Percentiles rank a stretch among this genome's conserved stretches.
Conservation (phyloP, 2,797 vertebrate species). For the Propithecus perrieri region DNA sequence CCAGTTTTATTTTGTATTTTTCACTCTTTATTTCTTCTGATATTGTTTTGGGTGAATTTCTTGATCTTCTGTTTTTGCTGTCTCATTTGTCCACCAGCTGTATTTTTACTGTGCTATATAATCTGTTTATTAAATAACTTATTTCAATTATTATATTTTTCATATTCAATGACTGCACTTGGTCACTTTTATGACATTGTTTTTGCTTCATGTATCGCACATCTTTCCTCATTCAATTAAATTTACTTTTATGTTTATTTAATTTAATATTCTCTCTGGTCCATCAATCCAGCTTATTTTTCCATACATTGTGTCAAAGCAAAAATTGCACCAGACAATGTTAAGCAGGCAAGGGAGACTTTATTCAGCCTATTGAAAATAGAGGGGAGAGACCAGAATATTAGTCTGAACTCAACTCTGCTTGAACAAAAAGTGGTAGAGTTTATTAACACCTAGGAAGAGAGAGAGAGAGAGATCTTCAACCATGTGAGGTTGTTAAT, state of each 20-base stretch:
- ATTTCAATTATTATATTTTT: constrained; percentile 28
- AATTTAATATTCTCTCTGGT: background rate
- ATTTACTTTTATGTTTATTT: constrained; percentile 28
- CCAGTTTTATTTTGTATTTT: background rate
- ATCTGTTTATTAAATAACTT: background rate
- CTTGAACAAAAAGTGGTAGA: background rate
- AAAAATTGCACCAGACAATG: background rate
- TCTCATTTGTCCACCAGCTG: background rate
- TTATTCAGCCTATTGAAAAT: background rate
- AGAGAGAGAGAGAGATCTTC: background rate
- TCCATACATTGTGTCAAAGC: background rate
- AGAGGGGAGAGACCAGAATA: background rate
- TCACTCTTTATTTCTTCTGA: background rate
- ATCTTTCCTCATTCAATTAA: background rate
- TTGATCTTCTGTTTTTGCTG: background rate
- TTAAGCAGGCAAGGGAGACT: background rate
- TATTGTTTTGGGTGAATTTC: background rate
- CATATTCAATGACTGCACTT: background rate
- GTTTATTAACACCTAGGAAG: background rate
- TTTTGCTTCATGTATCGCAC: background rate
- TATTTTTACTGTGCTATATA: background rate
- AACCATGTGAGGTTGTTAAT: background rate
- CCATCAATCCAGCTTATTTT: background rate
- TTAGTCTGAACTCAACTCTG: background rate
- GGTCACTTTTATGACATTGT: background rate